Base-by-base conservation (phyloP, 2,797 vertebrate species). In the Chiroxiphia lanceolata region DNA sequence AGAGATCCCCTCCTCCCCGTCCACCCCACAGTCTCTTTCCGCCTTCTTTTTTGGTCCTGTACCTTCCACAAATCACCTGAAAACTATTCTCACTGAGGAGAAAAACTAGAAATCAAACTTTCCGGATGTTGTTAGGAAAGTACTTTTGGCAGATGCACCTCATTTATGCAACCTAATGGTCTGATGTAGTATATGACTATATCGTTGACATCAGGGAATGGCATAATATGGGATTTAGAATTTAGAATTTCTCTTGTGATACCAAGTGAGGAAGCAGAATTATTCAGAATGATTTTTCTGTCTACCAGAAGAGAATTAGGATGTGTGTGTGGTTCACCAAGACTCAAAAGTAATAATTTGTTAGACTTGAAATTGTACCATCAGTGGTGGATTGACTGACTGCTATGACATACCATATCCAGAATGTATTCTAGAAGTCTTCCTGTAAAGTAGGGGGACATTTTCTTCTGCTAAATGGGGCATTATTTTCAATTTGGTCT, bases 111-210 rank as follows among this genome's bases (percentile, higher is more conserved):
- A 57, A 61, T 44, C 22, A 60, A 56, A 74, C 45, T 38, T 71
- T 57, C 3, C 10, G 10, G 17, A 33, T 44, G 15, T 3, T 84
- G n/a, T 40, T 79, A 70, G 61, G 79, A 40, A 69, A 71, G 26
- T 61, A 31, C n/a, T 44, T 80, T 21, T 51, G 36, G 53, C 69
- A 1, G 44, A 13, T 54, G 34, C 29, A 36, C 17, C 26, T 56
- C 51, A 26, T 64, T n/a, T 17, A 6, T 54, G 29, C 12, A 81
- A 38, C 13, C 19, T 36, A 7, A 6, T 50, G 42, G 26, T 70
- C 51, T 69, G 40, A 20, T 50, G 15, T 27, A 25, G 4, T 60
- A 8, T 42, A 44, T 0, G 1, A 5, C 29, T 74, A 3, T 0
- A 2, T 54, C n/a, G 13, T 5, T 54, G 40, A 27, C 38, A 47